These are phyloP conservation scores for Stenopsyche tienmushanensis DNA, from an alignment of 1,140 invertebrate species.

Conservation along the genomic window DNA sequence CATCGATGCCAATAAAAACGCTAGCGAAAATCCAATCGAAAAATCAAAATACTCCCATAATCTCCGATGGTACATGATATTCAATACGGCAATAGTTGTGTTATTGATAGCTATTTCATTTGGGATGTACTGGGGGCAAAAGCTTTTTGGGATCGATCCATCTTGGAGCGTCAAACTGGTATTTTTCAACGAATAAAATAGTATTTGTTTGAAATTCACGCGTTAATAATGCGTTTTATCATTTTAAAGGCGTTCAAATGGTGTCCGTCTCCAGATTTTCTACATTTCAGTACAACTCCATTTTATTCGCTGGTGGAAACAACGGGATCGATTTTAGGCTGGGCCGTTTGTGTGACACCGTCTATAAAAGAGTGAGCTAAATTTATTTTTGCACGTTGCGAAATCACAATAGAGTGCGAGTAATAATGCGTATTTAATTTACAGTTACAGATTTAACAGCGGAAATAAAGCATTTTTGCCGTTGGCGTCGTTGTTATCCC, in stretches of 20 bases:
- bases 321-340: slow-evolving; percentile 32
- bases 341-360: slow-evolving; percentile 32
- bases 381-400: slow-evolving; percentile 9
- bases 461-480: slow-evolving; percentile 1
- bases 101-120: slow-evolving; percentile 24
- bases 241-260: slow-evolving; percentile 39
- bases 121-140: slow-evolving; percentile 35
- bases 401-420: too few relatives aligned
- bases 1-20: not conserved
- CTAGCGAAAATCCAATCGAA: slow-evolving; percentile 2
- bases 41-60: not conserved
- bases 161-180: slow-evolving; percentile 40
- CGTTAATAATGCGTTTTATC: slow-evolving; percentile 6
- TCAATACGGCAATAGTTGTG: slow-evolving; percentile 12
- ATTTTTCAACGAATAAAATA: slow-evolving; percentile 13
- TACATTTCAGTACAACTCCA: slow-evolving; percentile 35
- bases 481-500: not conserved
- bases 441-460: slow-evolving; percentile 33
- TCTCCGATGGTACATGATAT: not conserved
- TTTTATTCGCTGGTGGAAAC: slow-evolving; percentile 31
- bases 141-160: slow-evolving; percentile 27
- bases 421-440: slow-evolving; percentile 13
- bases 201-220: not conserved
- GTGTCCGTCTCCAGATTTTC: slow-evolving; percentile 36
- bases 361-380: slow-evolving; percentile 31